Evolutionary conservation across 2,797 vertebrate species (phyloP), one percentile per base, ranked within the genome.

Genomic region (Notolepis coatsorum): DNA sequence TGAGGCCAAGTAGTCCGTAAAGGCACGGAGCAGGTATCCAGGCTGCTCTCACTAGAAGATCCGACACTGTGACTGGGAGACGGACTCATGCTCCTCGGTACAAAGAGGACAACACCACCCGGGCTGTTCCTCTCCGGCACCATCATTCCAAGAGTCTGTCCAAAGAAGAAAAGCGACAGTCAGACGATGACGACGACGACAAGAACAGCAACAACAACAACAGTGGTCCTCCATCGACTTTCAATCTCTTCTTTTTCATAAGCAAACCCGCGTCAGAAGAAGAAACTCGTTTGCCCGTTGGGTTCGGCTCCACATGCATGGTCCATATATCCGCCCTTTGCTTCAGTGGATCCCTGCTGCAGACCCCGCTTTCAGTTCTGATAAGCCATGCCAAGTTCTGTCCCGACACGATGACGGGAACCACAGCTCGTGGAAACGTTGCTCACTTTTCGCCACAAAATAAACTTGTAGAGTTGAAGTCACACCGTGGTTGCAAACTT

Each of bases 71-170:
- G 75, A 61, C 65, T 28, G 66, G 60, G 63, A 49, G 46, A 56
- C 61, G 69, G 24, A 58, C 71, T 93, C 94, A 95, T 94, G 91
- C 93, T 93, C 81, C 90, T 28, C 72, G 68, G 78, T 73, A 79
- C 79, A 65, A 82, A 88, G 82, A 80, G 82, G 70, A 85, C 87
- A 79, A 85, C 87, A 79, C 85, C 92, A 82, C 89, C 91, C 84
- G 83, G 80, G 87, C 91, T 75, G 84, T 87, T 87, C 89, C 89
- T 84, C 86, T 89, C 85, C 86, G 70, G 93, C 93, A 94, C 89
- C 96, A 96, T 96, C 92, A 79, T 96, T 91, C 92, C 93, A 94
- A 84, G 78, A 92, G 90, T 85, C 86, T 86, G n/a, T 76, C 72
- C 87, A 79, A 72, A 77, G 78, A 25, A 33, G 28, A 42, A 45